Evolutionary conservation across 2,888 invertebrate genomes (phyloP), one percentile per base, ranked within the genome.

Genomic region (Catocala sponsa): DNA sequence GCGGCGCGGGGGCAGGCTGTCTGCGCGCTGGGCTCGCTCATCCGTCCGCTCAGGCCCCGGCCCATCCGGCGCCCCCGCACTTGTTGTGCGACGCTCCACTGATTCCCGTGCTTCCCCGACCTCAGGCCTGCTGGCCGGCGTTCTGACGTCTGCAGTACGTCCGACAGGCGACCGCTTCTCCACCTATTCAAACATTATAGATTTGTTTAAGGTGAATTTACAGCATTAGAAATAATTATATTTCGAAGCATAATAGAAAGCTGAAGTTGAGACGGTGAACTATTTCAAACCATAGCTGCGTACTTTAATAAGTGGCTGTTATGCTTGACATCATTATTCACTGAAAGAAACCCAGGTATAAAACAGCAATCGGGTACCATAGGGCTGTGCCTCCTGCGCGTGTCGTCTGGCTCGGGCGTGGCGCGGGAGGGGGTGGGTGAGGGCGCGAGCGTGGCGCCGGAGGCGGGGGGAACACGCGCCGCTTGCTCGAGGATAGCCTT

Each of bases 401-500:
- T 13, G 12, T 60, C 50, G 47, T 62, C 59, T n/a, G 65, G 70
- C 54, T 63, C 65, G 41, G 63, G 62, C 42, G 66, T 58, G 25
- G 25, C 25, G 25, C 25, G 25, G 25, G 25, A 25, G 25, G 25
- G 25, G 25, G 25, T 25, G 25, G 25, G 25, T 25, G 25, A 1
- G 25, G 25, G 25, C 25, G 25, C 25, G 25, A 25, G 25, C 25
- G 25, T 25, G 60, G 66, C 70, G 61, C 64, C 12, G 72, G 81
- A 65, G 10, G 83, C 69, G 46, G 88, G 78, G 6, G 94, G 91
- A 38, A 92, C 85, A 33, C 92, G 88, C 65, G 94, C 91, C 44
- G 93, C 95, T 62, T 94, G 95, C 79, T 94, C 91, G 61, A 94
- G 76, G 13, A 95, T 94, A 2, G 89, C 88, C 79, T 95, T 95